Percentiles rank a stretch among this genome's conserved stretches.
phyloP scores from a whole-genome alignment of 2,797 vertebrate genomes.

The Rhinichthys osculus region DNA sequence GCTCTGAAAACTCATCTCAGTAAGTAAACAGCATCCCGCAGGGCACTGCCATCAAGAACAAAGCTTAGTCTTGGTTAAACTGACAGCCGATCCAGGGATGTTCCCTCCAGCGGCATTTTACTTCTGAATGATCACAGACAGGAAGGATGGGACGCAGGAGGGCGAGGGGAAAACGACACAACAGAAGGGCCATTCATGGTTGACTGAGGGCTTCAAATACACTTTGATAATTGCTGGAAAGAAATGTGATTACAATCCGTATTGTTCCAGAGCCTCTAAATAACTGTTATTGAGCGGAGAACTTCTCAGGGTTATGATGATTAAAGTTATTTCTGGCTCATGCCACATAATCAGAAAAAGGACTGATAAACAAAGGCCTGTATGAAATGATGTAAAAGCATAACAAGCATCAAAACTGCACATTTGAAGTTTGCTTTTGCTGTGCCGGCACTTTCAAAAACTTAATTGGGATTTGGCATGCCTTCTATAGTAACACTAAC shows the following conservation, averaged over 20 bases:
- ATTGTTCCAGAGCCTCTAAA: conserved; percentile 44
- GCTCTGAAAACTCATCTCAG: conserved; percentile 51
- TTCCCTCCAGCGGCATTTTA: conserved; percentile 52
- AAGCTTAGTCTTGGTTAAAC: conserved; percentile 52
- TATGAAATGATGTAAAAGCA: conserved; percentile 25
- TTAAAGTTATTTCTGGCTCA: conserved; percentile 17
- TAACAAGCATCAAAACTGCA: conserved; percentile 35
- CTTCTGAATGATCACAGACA: conserved; percentile 56
- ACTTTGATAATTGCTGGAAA: conserved; percentile 59
- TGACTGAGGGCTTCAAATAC: conserved; percentile 55
- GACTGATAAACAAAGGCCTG: neutral
- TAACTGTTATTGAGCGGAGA: conserved; percentile 32
- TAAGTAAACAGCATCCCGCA: conserved; percentile 48
- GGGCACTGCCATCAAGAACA: conserved; percentile 49
- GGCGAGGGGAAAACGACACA: conserved; percentile 43
- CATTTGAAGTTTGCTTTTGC: conserved; percentile 14
- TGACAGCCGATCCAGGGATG: conserved; percentile 45
- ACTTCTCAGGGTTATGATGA: conserved; percentile 31
- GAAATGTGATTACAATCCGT: conserved; percentile 60
- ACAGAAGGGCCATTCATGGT: conserved; percentile 50
- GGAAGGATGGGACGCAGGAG: conserved; percentile 37
- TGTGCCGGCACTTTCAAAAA: neutral
- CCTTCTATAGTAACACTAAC: neutral
- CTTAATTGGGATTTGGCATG: neutral
- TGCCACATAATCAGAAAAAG: conserved; percentile 14